Conservation (phyloP, 1,140 invertebrate species). For the Zaprionus kolodkinae region DNA sequence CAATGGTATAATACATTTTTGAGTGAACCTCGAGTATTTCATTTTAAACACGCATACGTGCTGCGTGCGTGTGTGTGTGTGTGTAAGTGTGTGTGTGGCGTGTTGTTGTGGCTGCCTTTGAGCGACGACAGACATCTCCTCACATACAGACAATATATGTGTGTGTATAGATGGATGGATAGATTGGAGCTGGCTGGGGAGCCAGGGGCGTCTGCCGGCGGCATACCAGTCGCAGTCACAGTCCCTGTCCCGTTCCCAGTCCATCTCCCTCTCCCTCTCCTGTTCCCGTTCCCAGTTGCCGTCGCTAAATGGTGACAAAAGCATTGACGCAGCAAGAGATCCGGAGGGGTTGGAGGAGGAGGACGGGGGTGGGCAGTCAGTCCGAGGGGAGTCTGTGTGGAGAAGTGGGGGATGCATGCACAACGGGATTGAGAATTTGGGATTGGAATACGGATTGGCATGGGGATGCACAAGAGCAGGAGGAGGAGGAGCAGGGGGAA, state of each 20-base stretch:
- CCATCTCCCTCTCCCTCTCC: background rate
- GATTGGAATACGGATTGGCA: slow-evolving; percentile 30
- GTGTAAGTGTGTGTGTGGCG: slow-evolving; percentile 14
- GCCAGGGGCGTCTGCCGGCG: slow-evolving; percentile 51
- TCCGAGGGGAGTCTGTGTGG: no score
- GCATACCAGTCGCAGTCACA: slow-evolving; percentile 54
- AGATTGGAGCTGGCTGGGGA: slow-evolving; percentile 55
- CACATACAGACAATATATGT: slow-evolving; percentile 35
- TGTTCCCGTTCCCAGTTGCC: slow-evolving; percentile 11
- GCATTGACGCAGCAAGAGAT: slow-evolving; percentile 27
- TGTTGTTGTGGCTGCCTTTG: slow-evolving; percentile 31
- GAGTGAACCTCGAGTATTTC: slow-evolving; percentile 78
- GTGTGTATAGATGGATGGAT: slow-evolving; percentile 62
- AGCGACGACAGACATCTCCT: slow-evolving; percentile 75
- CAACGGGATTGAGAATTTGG: slow-evolving; percentile 17
- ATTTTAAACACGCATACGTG: slow-evolving; percentile 79
- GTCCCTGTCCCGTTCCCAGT: slow-evolving; percentile 1
- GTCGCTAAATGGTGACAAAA: slow-evolving; percentile 75
- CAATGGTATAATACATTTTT: slow-evolving; percentile 61
- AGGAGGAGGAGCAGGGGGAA: background rate
- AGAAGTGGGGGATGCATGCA: slow-evolving; percentile 3
- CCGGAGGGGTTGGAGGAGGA: background rate
- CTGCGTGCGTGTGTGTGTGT: slow-evolving; percentile 34
- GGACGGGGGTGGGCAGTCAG: background rate
- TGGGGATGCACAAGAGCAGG: slow-evolving; percentile 9